These are phyloP conservation scores for Diaprepes abbreviatus DNA, from an alignment of 2,888 invertebrate species.

Conservation along the genomic window DNA sequence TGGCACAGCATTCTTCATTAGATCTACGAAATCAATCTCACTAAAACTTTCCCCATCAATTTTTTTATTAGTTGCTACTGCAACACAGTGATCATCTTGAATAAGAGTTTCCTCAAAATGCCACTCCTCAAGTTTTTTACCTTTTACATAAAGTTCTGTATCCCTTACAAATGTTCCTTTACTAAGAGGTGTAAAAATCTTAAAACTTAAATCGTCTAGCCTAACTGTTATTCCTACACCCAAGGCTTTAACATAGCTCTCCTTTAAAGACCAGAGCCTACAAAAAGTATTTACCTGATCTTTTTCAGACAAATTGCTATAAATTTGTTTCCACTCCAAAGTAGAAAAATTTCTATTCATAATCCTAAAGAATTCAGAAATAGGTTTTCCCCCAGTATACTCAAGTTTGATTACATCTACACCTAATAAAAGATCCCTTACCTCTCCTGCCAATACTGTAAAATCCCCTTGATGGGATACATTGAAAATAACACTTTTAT, in stretches of 20 bases:
- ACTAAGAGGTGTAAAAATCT: slow-evolving; percentile 72
- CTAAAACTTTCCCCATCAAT: slow-evolving; percentile 66
- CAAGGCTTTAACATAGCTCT: slow-evolving; percentile 93
- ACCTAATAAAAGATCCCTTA: slow-evolving; percentile 71
- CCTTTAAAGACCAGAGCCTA: slow-evolving; percentile 91
- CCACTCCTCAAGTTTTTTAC: slow-evolving; percentile 74
- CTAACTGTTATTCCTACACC: slow-evolving; percentile 88
- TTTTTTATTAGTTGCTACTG: slow-evolving; percentile 75
- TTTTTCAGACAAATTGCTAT: slow-evolving; percentile 70
- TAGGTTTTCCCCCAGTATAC: slow-evolving; percentile 77
- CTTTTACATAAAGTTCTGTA: slow-evolving; percentile 77
- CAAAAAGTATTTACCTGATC: slow-evolving; percentile 86
- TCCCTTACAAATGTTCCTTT: slow-evolving; percentile 71
- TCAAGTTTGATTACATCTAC: slow-evolving; percentile 93
- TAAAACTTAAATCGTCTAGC: slow-evolving; percentile 83
- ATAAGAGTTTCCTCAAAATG: slow-evolving; percentile 87
- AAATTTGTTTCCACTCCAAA: slow-evolving; percentile 85
- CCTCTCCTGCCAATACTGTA: slow-evolving; percentile 84
- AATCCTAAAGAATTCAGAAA: slow-evolving; percentile 87
- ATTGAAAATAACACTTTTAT: slow-evolving; percentile 75
- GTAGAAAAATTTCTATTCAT: slow-evolving; percentile 88
- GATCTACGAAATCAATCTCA: slow-evolving; percentile 72
- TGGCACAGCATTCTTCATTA: slow-evolving; percentile 72
- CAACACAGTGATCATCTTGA: slow-evolving; percentile 82
- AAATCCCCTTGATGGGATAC: slow-evolving; percentile 93